Percentiles rank a stretch among this genome's conserved stretches.
Evolutionary conservation across 37 sponge, comb jelly and placozoan species (phyloP).

Genomic region (Bolinopsis microptera): DNA sequence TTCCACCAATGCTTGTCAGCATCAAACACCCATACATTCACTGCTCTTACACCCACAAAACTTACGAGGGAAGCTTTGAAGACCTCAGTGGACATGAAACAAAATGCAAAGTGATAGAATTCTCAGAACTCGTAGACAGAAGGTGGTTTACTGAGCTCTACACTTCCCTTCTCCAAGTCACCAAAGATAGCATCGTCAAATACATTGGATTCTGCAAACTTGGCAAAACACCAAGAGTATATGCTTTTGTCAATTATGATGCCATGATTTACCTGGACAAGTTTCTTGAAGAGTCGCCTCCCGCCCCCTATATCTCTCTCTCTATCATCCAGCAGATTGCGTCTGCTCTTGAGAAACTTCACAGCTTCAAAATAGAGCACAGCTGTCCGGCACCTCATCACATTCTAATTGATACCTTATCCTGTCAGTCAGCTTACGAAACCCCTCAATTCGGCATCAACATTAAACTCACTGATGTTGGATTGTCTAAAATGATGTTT

Average conservation of each 20-base stretch:
- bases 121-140: not conserved
- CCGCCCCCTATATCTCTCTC: not conserved
- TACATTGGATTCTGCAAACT: conserved; percentile 26
- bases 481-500: conserved; percentile 30
- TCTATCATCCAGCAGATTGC: not conserved
- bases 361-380: conserved; percentile 15
- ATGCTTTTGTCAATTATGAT: not conserved
- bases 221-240: conserved; percentile 4
- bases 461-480: conserved; percentile 1
- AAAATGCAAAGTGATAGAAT: not conserved
- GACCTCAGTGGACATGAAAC: not conserved
- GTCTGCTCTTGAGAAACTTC: conserved; percentile 6
- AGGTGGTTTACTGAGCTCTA: not conserved
- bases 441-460: not conserved
- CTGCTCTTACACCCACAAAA: not conserved
- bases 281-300: not conserved
- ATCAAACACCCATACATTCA: not conserved
- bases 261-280: not conserved
- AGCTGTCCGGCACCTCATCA: conserved; percentile 54
- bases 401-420: conserved; percentile 4
- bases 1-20: conserved; percentile 11
- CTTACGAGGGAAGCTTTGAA: not conserved
- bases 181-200: not conserved
- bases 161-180: not conserved
- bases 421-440: not conserved